phyloP scores from a whole-genome alignment of 1,140 invertebrate genomes.

The Zaprionus ornatus region DNA sequence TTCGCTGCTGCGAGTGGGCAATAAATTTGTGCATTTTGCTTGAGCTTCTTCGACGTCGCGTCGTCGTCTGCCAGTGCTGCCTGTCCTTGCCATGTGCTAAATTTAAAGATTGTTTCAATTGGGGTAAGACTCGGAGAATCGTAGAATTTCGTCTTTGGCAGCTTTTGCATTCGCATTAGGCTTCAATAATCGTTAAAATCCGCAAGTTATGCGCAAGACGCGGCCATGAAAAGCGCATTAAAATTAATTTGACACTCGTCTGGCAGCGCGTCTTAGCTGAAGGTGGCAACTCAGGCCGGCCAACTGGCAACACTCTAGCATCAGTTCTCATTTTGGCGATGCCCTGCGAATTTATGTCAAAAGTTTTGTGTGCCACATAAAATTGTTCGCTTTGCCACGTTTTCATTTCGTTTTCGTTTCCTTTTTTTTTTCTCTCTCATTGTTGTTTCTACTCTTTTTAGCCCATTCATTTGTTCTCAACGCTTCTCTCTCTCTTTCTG shows the following conservation, averaged over 20 bases:
- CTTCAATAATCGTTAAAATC: constrained; percentile 77
- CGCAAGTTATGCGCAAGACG: constrained; percentile 63
- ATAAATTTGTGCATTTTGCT: constrained; percentile 71
- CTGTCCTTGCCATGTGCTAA: constrained; percentile 59
- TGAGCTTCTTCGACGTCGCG: background rate
- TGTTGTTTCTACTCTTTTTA: constrained; percentile 14
- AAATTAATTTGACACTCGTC: constrained; percentile 79
- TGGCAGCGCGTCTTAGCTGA: constrained; percentile 52
- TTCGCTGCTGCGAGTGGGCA: constrained; percentile 20
- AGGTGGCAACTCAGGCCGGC: constrained; percentile 59
- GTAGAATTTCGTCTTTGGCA: background rate
- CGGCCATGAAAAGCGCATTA: constrained; percentile 77
- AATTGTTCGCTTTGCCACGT: constrained; percentile 35
- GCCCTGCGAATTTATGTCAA: constrained; percentile 73
- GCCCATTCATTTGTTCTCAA: constrained; percentile 34
- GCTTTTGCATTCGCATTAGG: constrained; percentile 50
- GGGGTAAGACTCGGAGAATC: constrained; percentile 5
- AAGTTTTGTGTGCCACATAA: constrained; percentile 65
- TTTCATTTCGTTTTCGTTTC: background rate
- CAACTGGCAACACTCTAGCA: constrained; percentile 29
- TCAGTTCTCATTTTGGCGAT: constrained; percentile 70
- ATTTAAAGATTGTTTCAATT: constrained; percentile 76
- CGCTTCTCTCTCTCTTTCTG: constrained; percentile 25
- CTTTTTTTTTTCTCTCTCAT: background rate
- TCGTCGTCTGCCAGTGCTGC: too few relatives aligned